A percentile compares a stretch with the other conserved stretches of the same genome.
phyloP scores from a whole-genome alignment of 2,888 invertebrate species.

The Drosophila borborema region DNA sequence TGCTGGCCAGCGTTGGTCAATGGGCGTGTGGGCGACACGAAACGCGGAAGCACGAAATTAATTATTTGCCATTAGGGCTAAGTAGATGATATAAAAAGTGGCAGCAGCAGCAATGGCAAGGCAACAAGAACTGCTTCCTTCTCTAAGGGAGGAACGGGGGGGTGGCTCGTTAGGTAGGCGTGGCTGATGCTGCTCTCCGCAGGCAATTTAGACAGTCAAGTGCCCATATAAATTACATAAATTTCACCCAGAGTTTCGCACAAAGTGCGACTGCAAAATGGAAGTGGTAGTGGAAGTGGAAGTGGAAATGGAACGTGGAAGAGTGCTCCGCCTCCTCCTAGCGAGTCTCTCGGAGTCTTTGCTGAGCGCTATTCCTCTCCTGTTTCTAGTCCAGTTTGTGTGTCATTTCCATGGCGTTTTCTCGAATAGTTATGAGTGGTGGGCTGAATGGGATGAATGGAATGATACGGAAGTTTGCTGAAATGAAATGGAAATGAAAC shows the following conservation, averaged over 20 bases:
- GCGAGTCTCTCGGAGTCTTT: not conserved
- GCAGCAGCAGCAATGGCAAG: conserved; percentile 35
- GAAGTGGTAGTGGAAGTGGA: not conserved
- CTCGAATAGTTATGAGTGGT: not conserved
- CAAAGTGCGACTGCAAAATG: conserved; percentile 44
- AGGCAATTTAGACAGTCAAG: conserved; percentile 86
- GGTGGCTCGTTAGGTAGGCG: not conserved
- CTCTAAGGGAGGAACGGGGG: not conserved
- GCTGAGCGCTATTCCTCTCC: not conserved
- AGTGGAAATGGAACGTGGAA: no score
- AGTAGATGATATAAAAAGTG: conserved; percentile 85
- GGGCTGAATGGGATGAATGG: not conserved
- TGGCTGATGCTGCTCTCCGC: conserved; percentile 73
- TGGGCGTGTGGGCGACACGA: conserved; percentile 55
- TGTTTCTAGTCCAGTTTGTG: conserved; percentile 2
- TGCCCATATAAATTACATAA: conserved; percentile 86
- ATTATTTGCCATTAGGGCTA: conserved; percentile 86
- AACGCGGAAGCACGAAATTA: conserved; percentile 85
- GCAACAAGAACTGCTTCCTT: not conserved
- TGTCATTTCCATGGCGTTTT: not conserved
- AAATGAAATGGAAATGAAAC: not conserved
- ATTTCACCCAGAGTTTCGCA: conserved; percentile 78
- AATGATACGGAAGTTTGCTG: not conserved
- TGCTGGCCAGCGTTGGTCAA: conserved; percentile 22
- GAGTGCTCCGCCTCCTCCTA: conserved; percentile 25